Percentiles rank a stretch among this genome's conserved stretches.
Conservation (phyloP, 2,113 vertebrate species). For the Lonchura striata region DNA sequence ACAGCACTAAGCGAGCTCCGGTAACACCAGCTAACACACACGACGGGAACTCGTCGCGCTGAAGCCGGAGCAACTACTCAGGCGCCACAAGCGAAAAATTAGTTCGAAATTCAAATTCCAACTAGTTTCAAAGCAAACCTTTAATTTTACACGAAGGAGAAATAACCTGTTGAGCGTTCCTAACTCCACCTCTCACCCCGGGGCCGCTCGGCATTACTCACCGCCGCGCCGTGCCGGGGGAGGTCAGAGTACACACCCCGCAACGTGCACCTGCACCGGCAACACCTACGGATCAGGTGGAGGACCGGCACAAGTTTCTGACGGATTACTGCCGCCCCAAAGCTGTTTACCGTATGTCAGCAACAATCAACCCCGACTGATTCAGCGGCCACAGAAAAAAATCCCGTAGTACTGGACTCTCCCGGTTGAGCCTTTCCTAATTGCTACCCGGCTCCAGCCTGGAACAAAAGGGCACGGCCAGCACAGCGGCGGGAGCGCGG, state of each 20-base stretch:
- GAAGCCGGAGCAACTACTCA: background rate
- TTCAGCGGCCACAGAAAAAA: constrained; percentile 4
- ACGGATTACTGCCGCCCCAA: background rate
- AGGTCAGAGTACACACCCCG: constrained; percentile 34
- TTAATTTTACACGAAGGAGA: background rate
- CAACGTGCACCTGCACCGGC: constrained; percentile 26
- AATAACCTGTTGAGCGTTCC: constrained; percentile 43
- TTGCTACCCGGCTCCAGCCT: background rate
- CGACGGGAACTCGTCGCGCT: background rate
- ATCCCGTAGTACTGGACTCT: constrained; percentile 16
- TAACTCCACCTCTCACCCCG: constrained; percentile 6
- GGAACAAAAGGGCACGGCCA: constrained; percentile 39
- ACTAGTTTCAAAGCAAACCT: background rate
- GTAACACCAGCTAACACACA: background rate
- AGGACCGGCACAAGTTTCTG: background rate
- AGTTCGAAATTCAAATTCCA: background rate
- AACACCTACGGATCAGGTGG: constrained; percentile 25
- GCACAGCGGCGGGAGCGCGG: background rate
- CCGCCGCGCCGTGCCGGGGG: background rate
- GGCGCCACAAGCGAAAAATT: background rate
- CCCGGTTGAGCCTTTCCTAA: background rate
- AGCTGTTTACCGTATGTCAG: constrained; percentile 23
- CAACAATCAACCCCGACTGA: background rate
- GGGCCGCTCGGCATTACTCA: background rate
- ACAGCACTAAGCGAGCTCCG: background rate